Evolutionary conservation across 2,888 invertebrate species (phyloP).

Genomic region (Eulithis prunata): DNA sequence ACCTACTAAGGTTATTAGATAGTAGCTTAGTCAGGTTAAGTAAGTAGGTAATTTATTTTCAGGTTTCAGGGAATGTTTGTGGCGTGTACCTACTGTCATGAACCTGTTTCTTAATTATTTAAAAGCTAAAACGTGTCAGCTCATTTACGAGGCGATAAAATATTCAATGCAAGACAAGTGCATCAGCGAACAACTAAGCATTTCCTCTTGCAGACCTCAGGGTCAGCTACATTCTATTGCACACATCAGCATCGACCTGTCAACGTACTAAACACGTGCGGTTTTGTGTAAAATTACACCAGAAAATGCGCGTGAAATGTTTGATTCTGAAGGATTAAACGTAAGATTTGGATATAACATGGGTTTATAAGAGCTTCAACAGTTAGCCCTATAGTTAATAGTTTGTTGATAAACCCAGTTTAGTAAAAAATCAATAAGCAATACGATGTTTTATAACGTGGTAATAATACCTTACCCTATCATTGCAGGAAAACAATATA

Average conservation of each 20-base stretch:
- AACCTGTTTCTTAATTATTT: background rate
- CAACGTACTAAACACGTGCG: background rate
- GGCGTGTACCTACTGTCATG: too few species aligned
- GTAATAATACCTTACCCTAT: too few species aligned
- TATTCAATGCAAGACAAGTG: conserved; percentile 24
- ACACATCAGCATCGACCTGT: background rate
- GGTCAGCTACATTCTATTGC: conserved; percentile 2
- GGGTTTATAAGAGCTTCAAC: too few species aligned
- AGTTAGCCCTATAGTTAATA: too few species aligned
- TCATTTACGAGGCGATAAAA: conserved; percentile 20
- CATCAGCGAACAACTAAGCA: conserved; percentile 24
- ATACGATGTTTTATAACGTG: too few species aligned
- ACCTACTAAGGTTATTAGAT: background rate
- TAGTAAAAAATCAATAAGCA: too few species aligned
- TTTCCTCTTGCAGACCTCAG: conserved; percentile 18
- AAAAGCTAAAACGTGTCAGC: conserved; percentile 24
- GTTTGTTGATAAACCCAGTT: too few species aligned
- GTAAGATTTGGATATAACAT: too few species aligned
- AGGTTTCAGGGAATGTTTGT: too few species aligned
- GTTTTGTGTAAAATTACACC: background rate
- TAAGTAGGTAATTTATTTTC: too few species aligned
- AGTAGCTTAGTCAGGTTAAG: too few species aligned
- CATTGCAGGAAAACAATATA: too few species aligned
- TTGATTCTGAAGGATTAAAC: background rate
- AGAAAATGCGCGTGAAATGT: background rate